A percentile compares a stretch with the other conserved stretches of the same genome.
Evolutionary conservation across 1,140 invertebrate species (phyloP).

Genomic region (Ceratosolen solmsi): DNA sequence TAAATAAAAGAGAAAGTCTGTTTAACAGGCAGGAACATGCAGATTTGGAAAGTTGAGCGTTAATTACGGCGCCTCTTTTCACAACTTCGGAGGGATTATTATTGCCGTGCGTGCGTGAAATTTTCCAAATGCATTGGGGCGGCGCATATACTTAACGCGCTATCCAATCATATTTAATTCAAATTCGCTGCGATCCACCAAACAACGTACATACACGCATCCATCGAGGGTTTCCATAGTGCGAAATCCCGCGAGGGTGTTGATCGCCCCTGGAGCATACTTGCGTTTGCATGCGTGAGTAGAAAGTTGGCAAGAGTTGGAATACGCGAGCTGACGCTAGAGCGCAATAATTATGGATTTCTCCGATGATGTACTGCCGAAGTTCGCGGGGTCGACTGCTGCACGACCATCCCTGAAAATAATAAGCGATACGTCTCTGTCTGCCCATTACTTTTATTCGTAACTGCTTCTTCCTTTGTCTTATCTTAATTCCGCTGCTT

Average conservation of each 20-base stretch:
- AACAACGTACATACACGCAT: neutral
- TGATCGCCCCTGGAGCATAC: neutral
- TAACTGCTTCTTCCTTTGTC: too few relatives aligned
- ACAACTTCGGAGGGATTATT: slow-evolving; percentile 25
- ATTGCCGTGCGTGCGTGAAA: neutral
- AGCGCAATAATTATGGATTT: slow-evolving; percentile 59
- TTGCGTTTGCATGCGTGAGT: neutral
- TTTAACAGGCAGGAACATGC: slow-evolving; percentile 1
- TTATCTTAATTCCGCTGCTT: too few relatives aligned
- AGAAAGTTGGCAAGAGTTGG: slow-evolving; percentile 59
- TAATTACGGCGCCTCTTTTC: slow-evolving; percentile 50
- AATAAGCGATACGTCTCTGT: too few relatives aligned
- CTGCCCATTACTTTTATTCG: too few relatives aligned
- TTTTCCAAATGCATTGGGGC: slow-evolving; percentile 31
- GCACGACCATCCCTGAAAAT: too few relatives aligned
- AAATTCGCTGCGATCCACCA: slow-evolving; percentile 40
- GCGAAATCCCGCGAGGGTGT: slow-evolving; percentile 3
- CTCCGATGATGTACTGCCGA: slow-evolving; percentile 28
- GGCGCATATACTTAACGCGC: slow-evolving; percentile 19
- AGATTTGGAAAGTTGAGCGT: slow-evolving; percentile 39
- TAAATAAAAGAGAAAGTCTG: slow-evolving; percentile 36
- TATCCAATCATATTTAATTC: slow-evolving; percentile 49
- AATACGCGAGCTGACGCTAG: neutral
- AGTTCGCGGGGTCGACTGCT: neutral
- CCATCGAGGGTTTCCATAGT: neutral